These are phyloP conservation scores for Dolichotis patagonum DNA, from an alignment of 2,113 vertebrate genomes.

Conservation along the genomic window DNA sequence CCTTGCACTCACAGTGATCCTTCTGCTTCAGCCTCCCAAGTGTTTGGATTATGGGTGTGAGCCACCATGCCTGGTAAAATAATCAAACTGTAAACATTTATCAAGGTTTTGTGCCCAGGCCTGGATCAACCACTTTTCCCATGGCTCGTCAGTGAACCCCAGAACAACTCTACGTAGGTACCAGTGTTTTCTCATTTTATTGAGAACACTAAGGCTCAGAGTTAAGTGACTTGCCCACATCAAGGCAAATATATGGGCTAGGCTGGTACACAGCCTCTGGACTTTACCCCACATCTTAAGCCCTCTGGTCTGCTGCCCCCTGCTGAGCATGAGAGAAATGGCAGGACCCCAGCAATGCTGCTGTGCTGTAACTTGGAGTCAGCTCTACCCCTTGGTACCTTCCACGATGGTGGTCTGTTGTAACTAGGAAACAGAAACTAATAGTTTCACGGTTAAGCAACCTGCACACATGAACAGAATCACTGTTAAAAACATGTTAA, in stretches of 20 bases:
- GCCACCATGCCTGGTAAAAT: neutral
- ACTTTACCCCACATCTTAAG: neutral
- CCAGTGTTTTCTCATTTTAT: neutral
- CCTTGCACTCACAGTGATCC: neutral
- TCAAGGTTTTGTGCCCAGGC: neutral
- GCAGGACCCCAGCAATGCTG: neutral
- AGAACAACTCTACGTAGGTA: neutral
- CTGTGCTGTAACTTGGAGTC: neutral
- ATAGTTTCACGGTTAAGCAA: neutral
- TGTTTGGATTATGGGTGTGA: neutral
- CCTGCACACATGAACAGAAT: neutral
- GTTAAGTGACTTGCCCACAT: neutral
- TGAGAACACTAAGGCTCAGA: neutral
- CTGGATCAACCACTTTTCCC: neutral
- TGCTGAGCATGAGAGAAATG: neutral
- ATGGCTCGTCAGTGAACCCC: neutral
- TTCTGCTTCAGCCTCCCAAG: neutral
- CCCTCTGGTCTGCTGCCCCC: neutral
- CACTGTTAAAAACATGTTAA: neutral
- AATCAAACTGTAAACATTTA: neutral
- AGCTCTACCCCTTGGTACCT: neutral
- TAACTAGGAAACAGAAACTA: neutral
- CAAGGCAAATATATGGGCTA: neutral
- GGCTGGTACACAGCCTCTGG: neutral
- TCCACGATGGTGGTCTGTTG: neutral